Evolutionary conservation across 92 coral and sea anemone species (phyloP).

Genomic region (Epizoanthus scotinus): DNA sequence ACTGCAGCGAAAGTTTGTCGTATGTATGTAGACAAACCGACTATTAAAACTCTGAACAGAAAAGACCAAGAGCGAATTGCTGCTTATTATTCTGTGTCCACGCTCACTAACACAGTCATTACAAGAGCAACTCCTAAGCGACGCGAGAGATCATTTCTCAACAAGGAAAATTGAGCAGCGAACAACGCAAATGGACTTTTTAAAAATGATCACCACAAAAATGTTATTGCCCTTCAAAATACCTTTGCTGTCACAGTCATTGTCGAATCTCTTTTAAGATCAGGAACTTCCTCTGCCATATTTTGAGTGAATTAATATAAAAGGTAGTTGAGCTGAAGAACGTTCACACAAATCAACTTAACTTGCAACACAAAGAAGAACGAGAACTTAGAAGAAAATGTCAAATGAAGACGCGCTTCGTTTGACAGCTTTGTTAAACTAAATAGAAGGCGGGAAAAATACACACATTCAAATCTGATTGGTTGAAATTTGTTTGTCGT

Average conservation of each 20-base stretch:
- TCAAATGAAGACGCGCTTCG: slow-evolving; percentile 60
- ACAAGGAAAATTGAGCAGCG: slow-evolving; percentile 26
- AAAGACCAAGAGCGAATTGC: too few relatives aligned
- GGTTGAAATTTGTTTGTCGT: not conserved
- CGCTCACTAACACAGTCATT: too few relatives aligned
- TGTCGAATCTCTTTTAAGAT: slow-evolving; percentile 89
- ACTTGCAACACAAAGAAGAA: slow-evolving; percentile 46
- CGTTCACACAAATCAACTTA: slow-evolving; percentile 18
- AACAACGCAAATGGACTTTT: not conserved
- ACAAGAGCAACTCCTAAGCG: not conserved
- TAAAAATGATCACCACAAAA: not conserved
- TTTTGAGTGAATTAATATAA: slow-evolving; percentile 23
- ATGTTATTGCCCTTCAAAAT: not conserved
- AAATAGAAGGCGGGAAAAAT: slow-evolving; percentile 88
- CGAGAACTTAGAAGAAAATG: too few relatives aligned
- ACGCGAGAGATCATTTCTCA: not conserved
- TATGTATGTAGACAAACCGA: too few relatives aligned
- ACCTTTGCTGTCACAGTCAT: slow-evolving; percentile 98
- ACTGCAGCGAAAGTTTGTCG: too few relatives aligned
- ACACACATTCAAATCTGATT: slow-evolving; percentile 8
- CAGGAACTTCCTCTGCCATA: slow-evolving; percentile 92
- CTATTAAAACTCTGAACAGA: too few relatives aligned
- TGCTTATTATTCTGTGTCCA: not conserved
- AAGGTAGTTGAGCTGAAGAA: slow-evolving; percentile 1
- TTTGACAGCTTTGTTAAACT: slow-evolving; percentile 47